Conservation (phyloP, 2,797 vertebrate species). For the Gymnodraco acuticeps region DNA sequence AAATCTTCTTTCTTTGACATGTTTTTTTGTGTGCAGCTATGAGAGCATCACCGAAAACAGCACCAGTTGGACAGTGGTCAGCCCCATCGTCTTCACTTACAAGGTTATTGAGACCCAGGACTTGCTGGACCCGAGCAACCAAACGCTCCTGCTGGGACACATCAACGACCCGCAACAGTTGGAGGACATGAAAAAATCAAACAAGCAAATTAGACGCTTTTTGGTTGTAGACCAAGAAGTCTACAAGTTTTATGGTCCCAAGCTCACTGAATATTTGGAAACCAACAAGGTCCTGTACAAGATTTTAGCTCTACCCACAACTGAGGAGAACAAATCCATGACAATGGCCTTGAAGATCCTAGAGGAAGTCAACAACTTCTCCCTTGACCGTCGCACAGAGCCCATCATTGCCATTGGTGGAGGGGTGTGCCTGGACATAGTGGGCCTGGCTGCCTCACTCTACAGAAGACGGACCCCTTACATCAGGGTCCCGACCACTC, state of each 20-base stretch:
- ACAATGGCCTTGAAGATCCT: conserved; percentile 85
- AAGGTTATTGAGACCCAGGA: conserved; percentile 84
- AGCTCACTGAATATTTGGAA: conserved; percentile 83
- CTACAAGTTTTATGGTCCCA: conserved; percentile 82
- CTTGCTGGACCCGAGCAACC: conserved; percentile 84
- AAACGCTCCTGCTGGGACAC: conserved; percentile 86
- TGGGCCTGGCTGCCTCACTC: conserved; percentile 86
- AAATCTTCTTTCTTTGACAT: not conserved
- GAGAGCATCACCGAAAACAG: conserved; percentile 78
- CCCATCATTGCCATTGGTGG: conserved; percentile 89
- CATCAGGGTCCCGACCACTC: conserved; percentile 88
- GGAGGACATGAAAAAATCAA: conserved; percentile 65
- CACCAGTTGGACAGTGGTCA: conserved; percentile 86
- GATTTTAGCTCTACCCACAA: conserved; percentile 85
- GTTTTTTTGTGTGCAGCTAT: conserved; percentile 75
- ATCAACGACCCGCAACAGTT: conserved; percentile 78
- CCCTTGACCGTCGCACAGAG: conserved; percentile 85
- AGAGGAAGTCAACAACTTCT: conserved; percentile 86
- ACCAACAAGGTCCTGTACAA: conserved; percentile 80
- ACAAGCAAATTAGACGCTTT: conserved; percentile 83
- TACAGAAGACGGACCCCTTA: conserved; percentile 88
- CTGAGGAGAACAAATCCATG: conserved; percentile 89
- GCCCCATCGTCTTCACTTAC: conserved; percentile 87
- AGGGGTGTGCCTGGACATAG: conserved; percentile 88
- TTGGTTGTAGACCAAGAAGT: conserved; percentile 87